Evolutionary conservation across 2,113 vertebrate species (phyloP).

Genomic region (Anolis carolinensis): DNA sequence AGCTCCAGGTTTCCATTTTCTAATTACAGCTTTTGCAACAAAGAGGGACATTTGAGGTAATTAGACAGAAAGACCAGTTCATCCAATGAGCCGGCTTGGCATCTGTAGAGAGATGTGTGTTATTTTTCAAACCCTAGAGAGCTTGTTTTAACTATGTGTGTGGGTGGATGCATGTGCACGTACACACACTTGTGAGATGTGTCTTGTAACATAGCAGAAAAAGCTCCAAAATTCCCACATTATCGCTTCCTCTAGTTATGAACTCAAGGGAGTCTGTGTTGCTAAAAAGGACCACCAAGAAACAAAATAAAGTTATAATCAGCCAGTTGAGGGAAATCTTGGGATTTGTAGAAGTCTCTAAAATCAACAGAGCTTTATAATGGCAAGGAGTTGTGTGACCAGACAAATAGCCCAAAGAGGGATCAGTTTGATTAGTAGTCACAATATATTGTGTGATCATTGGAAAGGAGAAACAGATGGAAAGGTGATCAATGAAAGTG

Average conservation of each 20-base stretch:
- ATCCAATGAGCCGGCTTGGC: background rate
- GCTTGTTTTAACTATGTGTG: background rate
- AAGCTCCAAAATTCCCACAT: background rate
- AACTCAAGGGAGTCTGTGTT: background rate
- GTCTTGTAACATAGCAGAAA: background rate
- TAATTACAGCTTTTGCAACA: slow-evolving; percentile 35
- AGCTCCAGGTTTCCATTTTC: slow-evolving; percentile 46
- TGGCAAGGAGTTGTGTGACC: background rate
- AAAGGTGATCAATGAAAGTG: background rate
- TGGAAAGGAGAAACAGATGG: background rate
- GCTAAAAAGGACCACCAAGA: background rate
- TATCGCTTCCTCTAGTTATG: background rate
- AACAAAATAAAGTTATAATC: background rate
- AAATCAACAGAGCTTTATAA: background rate
- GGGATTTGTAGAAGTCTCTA: background rate
- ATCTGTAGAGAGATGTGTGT: background rate
- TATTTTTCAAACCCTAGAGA: background rate
- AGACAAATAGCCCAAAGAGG: background rate
- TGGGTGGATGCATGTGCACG: background rate
- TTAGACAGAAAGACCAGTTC: background rate
- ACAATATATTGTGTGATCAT: background rate
- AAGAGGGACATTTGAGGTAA: slow-evolving; percentile 17
- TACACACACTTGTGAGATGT: background rate
- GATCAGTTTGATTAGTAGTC: background rate
- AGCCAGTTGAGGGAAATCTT: background rate